Percentiles rank a stretch among this genome's conserved stretches.
These are phyloP conservation scores for Netelia inedita DNA, from an alignment of 2,888 invertebrate genomes.

Conservation along the genomic window DNA sequence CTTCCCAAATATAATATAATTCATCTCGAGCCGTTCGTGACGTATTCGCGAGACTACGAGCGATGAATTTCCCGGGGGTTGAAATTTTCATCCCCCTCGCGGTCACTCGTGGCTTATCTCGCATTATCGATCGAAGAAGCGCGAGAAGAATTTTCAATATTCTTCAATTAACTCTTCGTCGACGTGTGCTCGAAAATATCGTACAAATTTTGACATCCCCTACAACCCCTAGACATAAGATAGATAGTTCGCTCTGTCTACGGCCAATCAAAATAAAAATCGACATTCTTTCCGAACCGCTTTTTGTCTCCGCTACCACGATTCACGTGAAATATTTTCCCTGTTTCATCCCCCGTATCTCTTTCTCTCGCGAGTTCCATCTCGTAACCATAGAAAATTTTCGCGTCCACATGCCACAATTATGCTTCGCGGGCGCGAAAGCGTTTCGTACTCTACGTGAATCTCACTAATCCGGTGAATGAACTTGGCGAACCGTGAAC, in stretches of 20 bases:
- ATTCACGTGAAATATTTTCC: not conserved
- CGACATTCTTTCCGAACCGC: not conserved
- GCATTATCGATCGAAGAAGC: not conserved
- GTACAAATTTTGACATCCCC: not conserved
- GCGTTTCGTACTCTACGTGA: constrained; percentile 71
- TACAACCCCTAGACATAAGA: not conserved
- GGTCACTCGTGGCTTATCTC: not conserved
- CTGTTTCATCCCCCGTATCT: not conserved
- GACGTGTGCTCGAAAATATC: not conserved
- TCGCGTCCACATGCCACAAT: constrained; percentile 53
- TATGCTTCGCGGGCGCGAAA: constrained; percentile 63
- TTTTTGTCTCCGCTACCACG: not conserved
- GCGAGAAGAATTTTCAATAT: not conserved
- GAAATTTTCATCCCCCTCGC: not conserved
- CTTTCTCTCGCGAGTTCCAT: not conserved
- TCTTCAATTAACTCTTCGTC: not conserved
- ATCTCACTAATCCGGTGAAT: constrained; percentile 83
- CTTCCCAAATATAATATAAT: constrained; percentile 82
- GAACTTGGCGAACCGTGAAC: constrained; percentile 82
- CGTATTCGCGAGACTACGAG: constrained; percentile 71
- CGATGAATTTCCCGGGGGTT: constrained; percentile 13
- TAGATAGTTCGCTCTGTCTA: not conserved
- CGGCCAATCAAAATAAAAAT: not conserved
- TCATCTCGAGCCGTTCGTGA: constrained; percentile 80
- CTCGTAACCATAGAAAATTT: constrained; percentile 33